phyloP scores from a whole-genome alignment of 2,113 vertebrate genomes.

The Gymnogyps californianus region DNA sequence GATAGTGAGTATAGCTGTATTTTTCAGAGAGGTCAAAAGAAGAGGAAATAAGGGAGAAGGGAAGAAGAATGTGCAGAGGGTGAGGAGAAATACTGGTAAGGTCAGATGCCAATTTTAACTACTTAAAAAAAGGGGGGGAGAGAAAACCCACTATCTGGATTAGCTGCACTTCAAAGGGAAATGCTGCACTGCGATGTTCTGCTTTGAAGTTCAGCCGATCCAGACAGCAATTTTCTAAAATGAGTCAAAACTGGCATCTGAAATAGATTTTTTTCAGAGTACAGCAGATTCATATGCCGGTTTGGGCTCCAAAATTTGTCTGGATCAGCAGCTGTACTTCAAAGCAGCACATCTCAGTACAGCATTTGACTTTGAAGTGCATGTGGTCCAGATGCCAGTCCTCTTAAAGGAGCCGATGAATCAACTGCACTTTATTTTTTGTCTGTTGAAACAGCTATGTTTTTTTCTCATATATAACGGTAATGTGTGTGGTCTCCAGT shows the following conservation, averaged over 20 bases:
- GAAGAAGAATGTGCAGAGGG: conserved; percentile 9
- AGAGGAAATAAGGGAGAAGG: background rate
- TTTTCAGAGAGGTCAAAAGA: conserved; percentile 20
- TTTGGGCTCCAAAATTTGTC: conserved; percentile 65
- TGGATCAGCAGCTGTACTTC: conserved; percentile 71
- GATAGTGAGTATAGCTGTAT: background rate
- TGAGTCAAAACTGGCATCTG: conserved; percentile 70
- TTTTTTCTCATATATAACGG: background rate
- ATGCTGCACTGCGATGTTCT: conserved; percentile 1
- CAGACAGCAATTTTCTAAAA: conserved; percentile 73
- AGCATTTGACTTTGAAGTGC: conserved; percentile 66
- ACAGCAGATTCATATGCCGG: conserved; percentile 59
- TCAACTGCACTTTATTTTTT: conserved; percentile 35
- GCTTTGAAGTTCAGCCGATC: conserved; percentile 71
- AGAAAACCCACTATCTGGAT: conserved; percentile 60
- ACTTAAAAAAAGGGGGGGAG: background rate
- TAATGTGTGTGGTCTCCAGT: conserved; percentile 38
- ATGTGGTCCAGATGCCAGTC: conserved; percentile 65
- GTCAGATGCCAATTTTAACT: conserved; percentile 59
- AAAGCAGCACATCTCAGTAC: conserved; percentile 58
- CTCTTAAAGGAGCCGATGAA: conserved; percentile 58
- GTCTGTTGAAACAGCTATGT: conserved; percentile 20
- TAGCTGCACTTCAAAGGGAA: conserved; percentile 69
- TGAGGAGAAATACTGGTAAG: conserved; percentile 29
- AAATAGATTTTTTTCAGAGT: conserved; percentile 67